Evolutionary conservation across 2,113 vertebrate species (phyloP).

Genomic region (Rhinogobius similis): DNA sequence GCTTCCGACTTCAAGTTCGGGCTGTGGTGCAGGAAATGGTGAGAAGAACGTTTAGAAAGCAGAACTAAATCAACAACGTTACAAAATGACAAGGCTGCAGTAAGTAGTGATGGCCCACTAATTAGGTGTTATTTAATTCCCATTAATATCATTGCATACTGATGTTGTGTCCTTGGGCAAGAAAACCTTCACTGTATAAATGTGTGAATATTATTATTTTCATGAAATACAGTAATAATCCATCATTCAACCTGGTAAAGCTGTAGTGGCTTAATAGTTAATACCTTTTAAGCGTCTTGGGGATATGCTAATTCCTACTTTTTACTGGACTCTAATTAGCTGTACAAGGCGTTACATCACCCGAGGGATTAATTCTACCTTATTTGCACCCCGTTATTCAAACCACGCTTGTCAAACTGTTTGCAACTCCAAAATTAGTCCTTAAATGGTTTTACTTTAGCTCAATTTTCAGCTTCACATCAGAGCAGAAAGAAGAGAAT

Average conservation of each 20-base stretch:
- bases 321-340: conserved; percentile 66
- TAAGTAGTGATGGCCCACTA: not conserved
- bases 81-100: too few relatives aligned
- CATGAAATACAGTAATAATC: conserved; percentile 2
- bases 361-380: conserved; percentile 55
- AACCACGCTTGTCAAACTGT: conserved; percentile 24
- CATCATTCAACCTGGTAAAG: conserved; percentile 4
- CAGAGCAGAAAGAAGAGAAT: not conserved
- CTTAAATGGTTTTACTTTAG: conserved; percentile 16
- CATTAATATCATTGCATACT: not conserved
- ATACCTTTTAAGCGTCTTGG: conserved; percentile 26
- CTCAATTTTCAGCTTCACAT: not conserved
- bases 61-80: conserved; percentile 12
- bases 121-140: not conserved
- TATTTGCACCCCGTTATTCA: conserved; percentile 46
- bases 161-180: not conserved
- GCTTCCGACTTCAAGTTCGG: not conserved
- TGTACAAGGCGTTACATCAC: conserved; percentile 59
- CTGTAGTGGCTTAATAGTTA: conserved; percentile 36
- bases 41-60: not conserved
- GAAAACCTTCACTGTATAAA: not conserved
- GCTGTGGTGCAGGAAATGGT: conserved; percentile 2
- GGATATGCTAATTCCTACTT: conserved; percentile 52
- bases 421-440: conserved; percentile 16
- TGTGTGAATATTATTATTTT: not conserved